Evolutionary conservation across 2,797 vertebrate species (phyloP).

Genomic region (Anomalospiza imberbis): DNA sequence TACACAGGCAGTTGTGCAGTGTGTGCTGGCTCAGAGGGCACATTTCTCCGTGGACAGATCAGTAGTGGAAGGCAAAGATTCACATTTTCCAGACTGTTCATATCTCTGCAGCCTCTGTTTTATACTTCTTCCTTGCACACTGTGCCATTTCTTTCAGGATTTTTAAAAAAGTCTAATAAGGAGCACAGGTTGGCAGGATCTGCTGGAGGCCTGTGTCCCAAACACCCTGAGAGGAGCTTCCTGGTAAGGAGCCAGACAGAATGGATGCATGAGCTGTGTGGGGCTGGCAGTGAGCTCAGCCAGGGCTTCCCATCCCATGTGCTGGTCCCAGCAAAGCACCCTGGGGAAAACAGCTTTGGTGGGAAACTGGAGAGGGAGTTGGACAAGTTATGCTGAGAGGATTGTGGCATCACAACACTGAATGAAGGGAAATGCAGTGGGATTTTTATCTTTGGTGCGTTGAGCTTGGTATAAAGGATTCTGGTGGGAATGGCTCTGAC

Average conservation of each 20-base stretch:
- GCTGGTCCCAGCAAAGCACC: background rate
- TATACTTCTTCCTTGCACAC: background rate
- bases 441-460: background rate
- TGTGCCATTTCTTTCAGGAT: background rate
- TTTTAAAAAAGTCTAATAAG: background rate
- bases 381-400: background rate
- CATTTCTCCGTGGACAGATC: background rate
- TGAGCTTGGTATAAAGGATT: background rate
- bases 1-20: background rate
- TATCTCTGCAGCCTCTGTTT: background rate
- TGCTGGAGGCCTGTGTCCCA: background rate
- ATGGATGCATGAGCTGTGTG: accelerated
- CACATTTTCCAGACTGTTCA: background rate
- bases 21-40: background rate
- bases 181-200: accelerated
- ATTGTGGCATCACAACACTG: background rate
- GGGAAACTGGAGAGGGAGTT: background rate
- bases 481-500: background rate
- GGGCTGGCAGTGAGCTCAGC: background rate
- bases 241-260: background rate
- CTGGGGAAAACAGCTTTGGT: accelerated
- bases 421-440: background rate
- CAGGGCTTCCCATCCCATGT: accelerated
- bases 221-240: accelerated
- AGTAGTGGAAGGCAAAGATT: background rate